These are phyloP conservation scores for Taxidea taxus DNA, from an alignment of 2,113 vertebrate genomes.

Conservation along the genomic window DNA sequence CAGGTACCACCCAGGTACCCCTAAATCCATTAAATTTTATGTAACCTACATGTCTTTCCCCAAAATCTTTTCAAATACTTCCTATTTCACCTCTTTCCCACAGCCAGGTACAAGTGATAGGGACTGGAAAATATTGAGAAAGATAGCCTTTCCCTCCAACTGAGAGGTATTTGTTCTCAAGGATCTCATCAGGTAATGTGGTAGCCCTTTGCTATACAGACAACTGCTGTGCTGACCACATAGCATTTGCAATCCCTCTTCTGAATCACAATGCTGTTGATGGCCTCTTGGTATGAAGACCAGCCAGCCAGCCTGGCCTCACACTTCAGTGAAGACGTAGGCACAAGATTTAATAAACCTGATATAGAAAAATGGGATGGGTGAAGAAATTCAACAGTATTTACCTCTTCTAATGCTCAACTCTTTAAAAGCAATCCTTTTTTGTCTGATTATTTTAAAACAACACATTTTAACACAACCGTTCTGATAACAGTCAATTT, in stretches of 20 bases:
- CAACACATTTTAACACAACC: background rate
- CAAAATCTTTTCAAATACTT: background rate
- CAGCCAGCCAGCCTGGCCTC: background rate
- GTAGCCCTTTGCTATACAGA: background rate
- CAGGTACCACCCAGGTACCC: too few relatives aligned
- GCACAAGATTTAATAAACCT: background rate
- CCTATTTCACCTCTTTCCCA: background rate
- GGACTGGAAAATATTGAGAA: background rate
- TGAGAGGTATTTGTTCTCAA: background rate
- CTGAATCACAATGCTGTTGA: too few relatives aligned
- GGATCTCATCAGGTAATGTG: background rate
- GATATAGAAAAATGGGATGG: background rate
- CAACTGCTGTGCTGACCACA: fast-evolving
- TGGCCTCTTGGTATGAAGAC: background rate
- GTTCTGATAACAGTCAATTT: background rate
- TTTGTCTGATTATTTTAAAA: background rate
- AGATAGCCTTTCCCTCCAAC: background rate
- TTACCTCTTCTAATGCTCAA: background rate
- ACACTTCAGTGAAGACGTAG: background rate
- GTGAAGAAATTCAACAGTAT: background rate
- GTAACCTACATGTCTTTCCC: background rate
- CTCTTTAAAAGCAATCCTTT: background rate
- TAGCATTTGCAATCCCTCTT: background rate
- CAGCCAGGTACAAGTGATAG: background rate
- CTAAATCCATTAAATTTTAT: background rate